Evolutionary conservation across 2,797 vertebrate species (phyloP).

Genomic region (Rhincodon typus): DNA sequence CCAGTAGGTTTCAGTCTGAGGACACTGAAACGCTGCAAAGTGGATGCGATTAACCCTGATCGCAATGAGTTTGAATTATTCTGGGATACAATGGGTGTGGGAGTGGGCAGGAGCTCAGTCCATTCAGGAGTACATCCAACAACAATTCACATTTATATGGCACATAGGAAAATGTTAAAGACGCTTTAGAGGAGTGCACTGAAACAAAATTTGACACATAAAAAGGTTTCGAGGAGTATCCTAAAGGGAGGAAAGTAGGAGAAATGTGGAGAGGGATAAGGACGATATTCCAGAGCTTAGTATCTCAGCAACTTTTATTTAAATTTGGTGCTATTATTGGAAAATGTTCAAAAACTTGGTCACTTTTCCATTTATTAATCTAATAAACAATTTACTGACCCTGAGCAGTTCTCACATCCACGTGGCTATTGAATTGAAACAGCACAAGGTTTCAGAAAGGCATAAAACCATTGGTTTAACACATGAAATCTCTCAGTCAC

Average conservation of each 20-base stretch:
- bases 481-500: neutral
- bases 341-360: neutral
- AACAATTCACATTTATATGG: neutral
- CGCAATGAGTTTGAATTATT: neutral
- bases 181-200: too few relatives aligned
- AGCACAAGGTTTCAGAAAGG: neutral
- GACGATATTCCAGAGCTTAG: neutral
- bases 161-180: neutral
- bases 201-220: neutral
- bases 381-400: neutral
- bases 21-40: neutral
- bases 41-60: neutral
- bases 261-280: too few relatives aligned
- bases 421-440: neutral
- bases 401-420: neutral
- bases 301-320: neutral
- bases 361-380: neutral
- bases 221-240: neutral
- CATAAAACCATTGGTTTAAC: neutral
- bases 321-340: neutral
- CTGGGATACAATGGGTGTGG: neutral
- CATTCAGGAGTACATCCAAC: neutral
- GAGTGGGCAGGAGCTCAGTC: neutral
- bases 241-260: neutral
- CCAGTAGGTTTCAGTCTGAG: neutral